Evolutionary conservation across 92 coral and sea anemone genomes (phyloP).

Genomic region (Heteractis magnifica): DNA sequence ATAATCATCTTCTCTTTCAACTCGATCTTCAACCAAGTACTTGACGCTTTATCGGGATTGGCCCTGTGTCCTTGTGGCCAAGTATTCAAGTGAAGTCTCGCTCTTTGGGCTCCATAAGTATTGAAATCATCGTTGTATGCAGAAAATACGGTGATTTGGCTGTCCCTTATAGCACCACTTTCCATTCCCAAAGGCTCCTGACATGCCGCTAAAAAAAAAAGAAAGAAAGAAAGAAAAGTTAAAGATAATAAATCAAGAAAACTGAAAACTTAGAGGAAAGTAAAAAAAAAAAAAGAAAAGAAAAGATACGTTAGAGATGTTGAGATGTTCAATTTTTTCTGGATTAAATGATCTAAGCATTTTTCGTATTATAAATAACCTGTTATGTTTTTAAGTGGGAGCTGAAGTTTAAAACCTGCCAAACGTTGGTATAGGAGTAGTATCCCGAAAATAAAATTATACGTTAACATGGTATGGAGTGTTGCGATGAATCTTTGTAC

Average conservation of each 20-base stretch:
- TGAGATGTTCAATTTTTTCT: not conserved
- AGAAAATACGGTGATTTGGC: conserved; percentile 68
- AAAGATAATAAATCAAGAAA: too few relatives aligned
- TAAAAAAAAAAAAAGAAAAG: not conserved
- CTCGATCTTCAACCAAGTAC: conserved; percentile 71
- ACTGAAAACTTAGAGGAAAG: not conserved
- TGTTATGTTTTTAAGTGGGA: conserved; percentile 37
- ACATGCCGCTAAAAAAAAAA: conserved; percentile 64
- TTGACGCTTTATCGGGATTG: conserved; percentile 30
- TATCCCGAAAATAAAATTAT: conserved; percentile 3
- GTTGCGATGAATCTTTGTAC: not conserved
- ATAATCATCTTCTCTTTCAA: conserved; percentile 63
- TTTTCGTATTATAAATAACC: conserved; percentile 17
- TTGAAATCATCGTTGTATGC: conserved; percentile 62
- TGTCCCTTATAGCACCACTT: conserved; percentile 57
- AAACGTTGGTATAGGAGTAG: not conserved
- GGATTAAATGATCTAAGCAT: not conserved
- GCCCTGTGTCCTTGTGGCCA: conserved; percentile 85
- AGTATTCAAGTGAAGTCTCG: conserved; percentile 64
- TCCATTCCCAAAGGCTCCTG: conserved; percentile 64
- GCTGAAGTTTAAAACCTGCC: conserved; percentile 4
- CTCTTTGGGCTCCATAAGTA: conserved; percentile 79
- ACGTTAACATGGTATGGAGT: not conserved
- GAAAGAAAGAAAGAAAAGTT: not conserved
- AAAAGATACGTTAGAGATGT: not conserved